Evolutionary conservation across 2,888 invertebrate species (phyloP).

Genomic region (Coenonympha glycerion): DNA sequence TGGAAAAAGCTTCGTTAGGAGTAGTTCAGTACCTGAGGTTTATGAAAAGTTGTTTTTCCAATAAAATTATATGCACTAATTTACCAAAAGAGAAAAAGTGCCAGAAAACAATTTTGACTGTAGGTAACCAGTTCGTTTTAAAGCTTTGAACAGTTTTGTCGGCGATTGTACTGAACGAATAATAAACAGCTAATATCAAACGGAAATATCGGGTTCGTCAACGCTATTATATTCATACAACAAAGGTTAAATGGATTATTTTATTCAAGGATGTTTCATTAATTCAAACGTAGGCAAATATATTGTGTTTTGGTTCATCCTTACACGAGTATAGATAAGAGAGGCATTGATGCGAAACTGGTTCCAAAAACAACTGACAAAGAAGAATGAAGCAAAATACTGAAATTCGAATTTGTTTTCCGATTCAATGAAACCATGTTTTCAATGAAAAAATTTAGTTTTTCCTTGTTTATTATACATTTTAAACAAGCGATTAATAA

Average conservation of each 20-base stretch:
- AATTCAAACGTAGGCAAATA: constrained; percentile 27
- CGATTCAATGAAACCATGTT: not conserved
- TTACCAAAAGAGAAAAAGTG: no score
- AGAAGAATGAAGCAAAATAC: not conserved
- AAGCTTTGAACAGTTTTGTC: constrained; percentile 35
- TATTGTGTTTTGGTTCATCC: constrained; percentile 19
- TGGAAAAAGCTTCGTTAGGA: not conserved
- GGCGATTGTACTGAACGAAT: constrained; percentile 45
- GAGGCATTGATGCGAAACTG: constrained; percentile 7
- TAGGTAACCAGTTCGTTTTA: not conserved
- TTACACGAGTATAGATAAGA: constrained; percentile 13
- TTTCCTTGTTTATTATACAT: no score
- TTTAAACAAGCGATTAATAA: no score
- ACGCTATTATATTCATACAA: constrained; percentile 57
- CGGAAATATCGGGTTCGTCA: constrained; percentile 64
- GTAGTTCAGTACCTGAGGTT: not conserved
- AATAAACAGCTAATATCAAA: constrained; percentile 56
- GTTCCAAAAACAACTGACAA: constrained; percentile 1
- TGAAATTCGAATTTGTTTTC: not conserved
- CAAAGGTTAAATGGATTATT: constrained; percentile 51
- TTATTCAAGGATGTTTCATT: constrained; percentile 39
- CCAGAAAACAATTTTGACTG: no score
- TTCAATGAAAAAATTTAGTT: no score
- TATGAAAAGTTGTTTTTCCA: no score
- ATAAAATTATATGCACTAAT: no score